Evolutionary conservation across 2,797 vertebrate genomes (phyloP), one percentile per base, ranked within the genome.

Genomic region (Rhinoraja longicauda): DNA sequence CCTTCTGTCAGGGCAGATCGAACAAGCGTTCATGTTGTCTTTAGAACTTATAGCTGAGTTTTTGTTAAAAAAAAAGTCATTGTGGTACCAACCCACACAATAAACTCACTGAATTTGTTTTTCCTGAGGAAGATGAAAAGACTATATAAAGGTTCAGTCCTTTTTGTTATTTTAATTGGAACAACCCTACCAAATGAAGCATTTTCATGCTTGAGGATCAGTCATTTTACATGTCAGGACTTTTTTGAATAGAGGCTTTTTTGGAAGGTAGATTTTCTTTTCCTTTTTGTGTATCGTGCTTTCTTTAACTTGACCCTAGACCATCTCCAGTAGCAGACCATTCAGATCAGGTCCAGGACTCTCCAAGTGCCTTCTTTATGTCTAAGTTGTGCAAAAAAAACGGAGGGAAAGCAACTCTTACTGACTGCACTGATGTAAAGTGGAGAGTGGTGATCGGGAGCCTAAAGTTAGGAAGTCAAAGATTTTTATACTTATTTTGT

Each of bases 311-410:
- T 92, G 67, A 92, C 67, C 72, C 39, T 17, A 92, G 72, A 72
- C 70, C 45, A 86, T 77, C 76, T 70, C 94, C 93, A 94, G 17
- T 32, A 32, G 86, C 84, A 72, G 90, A 93, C 76, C 79, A 94
- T 93, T 39, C 92, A 29, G 90, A 92, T 29, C 90, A 92, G 90
- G 90, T 73, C 70, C 95, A 93, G 94, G 94, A 94, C 96, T 95
- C 96, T 95, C 95, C 94, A 96, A 97, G 96, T 97, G 96, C 96
- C 96, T 97, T 97, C 95, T 96, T 95, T 95, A 95, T 95, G 94
- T 93, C 94, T 94, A 93, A 94, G 94, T 93, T 95, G 95, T 94
- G 95, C 96, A 94, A 94, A 95, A 95, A 95, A 73, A 73, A 53
- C 45, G 94, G 95, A 88, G 84, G 94, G 94, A 95, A 94, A 95